Percentiles rank a stretch among this genome's conserved stretches.
These are phyloP conservation scores for Drosophila lutescens DNA, from an alignment of 2,888 invertebrate genomes.

Conservation along the genomic window DNA sequence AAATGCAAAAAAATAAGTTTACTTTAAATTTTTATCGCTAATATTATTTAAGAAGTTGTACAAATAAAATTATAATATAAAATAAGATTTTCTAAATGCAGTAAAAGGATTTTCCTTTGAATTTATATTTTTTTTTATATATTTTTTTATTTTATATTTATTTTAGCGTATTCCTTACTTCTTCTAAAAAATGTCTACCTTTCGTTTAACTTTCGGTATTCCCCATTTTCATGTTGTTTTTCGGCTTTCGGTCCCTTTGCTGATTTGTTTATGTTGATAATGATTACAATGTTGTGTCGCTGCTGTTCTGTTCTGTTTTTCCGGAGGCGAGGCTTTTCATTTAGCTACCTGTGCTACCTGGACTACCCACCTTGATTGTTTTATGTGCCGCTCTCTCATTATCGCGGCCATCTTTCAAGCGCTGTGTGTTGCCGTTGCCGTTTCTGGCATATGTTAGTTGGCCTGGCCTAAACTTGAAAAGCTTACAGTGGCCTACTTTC, in stretches of 20 bases:
- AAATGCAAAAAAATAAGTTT: no score
- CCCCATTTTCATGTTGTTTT: constrained; percentile 13
- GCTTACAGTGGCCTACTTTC: constrained; percentile 76
- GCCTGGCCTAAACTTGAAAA: constrained; percentile 77
- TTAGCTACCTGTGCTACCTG: neutral
- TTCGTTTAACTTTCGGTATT: neutral
- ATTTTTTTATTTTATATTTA: neutral
- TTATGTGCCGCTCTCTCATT: constrained; percentile 55
- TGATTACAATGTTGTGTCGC: constrained; percentile 68
- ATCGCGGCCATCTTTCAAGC: constrained; percentile 76
- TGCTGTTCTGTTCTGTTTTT: constrained; percentile 4
- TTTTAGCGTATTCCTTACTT: neutral
- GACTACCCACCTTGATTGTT: constrained; percentile 16
- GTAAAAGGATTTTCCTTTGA: no score
- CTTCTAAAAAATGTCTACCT: no score
- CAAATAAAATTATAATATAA: no score
- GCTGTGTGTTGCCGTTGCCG: constrained; percentile 7
- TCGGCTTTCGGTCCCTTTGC: constrained; percentile 32
- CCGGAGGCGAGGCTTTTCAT: constrained; percentile 7
- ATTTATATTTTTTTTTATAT: no score
- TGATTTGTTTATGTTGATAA: constrained; percentile 79
- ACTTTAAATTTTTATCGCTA: no score
- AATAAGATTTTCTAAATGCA: no score
- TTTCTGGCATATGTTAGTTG: constrained; percentile 79
- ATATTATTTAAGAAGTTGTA: no score